phyloP scores from a whole-genome alignment of 2,888 invertebrate genomes.

The Enoplolaimus lenunculus region DNA sequence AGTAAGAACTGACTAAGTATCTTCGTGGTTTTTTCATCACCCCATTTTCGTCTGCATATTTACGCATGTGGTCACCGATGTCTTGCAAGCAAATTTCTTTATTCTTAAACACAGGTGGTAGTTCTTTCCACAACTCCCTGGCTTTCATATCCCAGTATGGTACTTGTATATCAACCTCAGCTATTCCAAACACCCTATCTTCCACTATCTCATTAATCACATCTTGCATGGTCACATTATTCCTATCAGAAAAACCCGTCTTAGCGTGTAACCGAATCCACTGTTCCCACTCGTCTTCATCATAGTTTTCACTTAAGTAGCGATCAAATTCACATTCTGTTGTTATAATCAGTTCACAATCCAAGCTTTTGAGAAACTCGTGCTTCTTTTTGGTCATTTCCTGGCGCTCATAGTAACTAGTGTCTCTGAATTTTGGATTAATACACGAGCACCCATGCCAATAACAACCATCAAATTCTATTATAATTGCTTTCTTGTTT shows the following conservation, averaged over 20 bases:
- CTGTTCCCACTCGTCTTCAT: background rate
- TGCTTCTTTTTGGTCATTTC: background rate
- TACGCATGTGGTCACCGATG: background rate
- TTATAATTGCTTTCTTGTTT: background rate
- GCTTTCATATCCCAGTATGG: background rate
- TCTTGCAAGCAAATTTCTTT: background rate
- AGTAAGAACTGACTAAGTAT: background rate
- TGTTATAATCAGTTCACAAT: background rate
- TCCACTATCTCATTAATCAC: background rate
- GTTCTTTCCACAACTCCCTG: background rate
- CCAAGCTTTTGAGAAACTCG: background rate
- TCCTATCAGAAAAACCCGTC: background rate
- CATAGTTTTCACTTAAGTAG: background rate
- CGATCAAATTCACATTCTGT: background rate
- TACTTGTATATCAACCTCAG: slow-evolving; percentile 5
- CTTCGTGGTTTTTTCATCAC: background rate
- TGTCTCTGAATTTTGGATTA: no score
- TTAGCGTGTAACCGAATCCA: background rate
- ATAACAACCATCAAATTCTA: slow-evolving; percentile 9
- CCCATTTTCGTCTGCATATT: background rate
- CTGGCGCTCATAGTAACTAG: no score
- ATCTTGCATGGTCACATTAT: background rate
- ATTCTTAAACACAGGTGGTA: slow-evolving; percentile 1
- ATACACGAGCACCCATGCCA: background rate
- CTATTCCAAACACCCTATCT: background rate